phyloP scores from a whole-genome alignment of 2,888 invertebrate species.

The Polylopha cassiicola region DNA sequence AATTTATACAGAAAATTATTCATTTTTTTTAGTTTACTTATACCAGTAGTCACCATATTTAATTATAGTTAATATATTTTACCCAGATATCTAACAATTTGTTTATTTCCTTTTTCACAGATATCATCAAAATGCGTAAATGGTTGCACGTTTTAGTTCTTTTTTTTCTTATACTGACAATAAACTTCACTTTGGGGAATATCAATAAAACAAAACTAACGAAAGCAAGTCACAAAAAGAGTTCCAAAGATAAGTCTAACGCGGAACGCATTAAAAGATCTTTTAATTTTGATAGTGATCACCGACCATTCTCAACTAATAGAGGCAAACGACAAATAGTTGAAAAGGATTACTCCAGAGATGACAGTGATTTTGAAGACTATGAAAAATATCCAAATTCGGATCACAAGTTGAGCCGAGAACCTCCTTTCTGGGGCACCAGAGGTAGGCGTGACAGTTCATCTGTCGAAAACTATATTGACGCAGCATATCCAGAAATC shows the following conservation, averaged over 20 bases:
- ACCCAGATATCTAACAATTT: neutral
- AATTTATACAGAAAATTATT: too few species aligned
- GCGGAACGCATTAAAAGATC: constrained; percentile 51
- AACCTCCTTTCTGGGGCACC: constrained; percentile 61
- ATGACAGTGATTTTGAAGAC: constrained; percentile 30
- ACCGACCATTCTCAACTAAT: constrained; percentile 46
- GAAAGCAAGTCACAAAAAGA: constrained; percentile 35
- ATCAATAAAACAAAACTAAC: constrained; percentile 40
- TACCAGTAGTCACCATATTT: too few species aligned
- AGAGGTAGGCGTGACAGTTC: constrained; percentile 52
- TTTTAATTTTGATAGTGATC: constrained; percentile 36
- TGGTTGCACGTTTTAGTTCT: constrained; percentile 42
- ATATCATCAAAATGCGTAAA: constrained; percentile 47
- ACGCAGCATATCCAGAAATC: constrained; percentile 28
- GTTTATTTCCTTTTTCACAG: constrained; percentile 38
- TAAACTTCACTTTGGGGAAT: constrained; percentile 43
- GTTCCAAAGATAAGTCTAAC: constrained; percentile 35
- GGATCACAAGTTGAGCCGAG: constrained; percentile 33
- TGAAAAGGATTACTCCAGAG: constrained; percentile 29
- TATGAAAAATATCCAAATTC: constrained; percentile 19
- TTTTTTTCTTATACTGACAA: constrained; percentile 45
- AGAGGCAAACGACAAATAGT: constrained; percentile 40
- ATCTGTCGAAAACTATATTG: constrained; percentile 37
- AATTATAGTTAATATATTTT: neutral
- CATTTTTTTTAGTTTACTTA: too few species aligned